phyloP scores from a whole-genome alignment of 1,140 invertebrate species.

The Alviniconcha marisindica region DNA sequence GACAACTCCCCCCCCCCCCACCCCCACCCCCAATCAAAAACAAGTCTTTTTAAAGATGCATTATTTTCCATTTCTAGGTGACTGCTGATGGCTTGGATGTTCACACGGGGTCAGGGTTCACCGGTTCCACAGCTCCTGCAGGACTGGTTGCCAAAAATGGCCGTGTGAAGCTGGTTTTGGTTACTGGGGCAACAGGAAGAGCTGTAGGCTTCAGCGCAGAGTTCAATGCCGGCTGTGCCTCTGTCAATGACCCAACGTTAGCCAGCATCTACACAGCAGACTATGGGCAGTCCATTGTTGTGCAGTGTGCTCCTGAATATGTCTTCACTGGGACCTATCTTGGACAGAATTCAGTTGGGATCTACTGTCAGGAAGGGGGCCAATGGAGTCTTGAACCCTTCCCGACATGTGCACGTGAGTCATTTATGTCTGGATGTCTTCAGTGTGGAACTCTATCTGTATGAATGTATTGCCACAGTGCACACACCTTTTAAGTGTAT shows the following conservation, averaged over 20 bases:
- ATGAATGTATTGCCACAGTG: no score
- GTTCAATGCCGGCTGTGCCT: slow-evolving; percentile 45
- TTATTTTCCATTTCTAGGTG: not conserved
- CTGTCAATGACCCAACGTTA: slow-evolving; percentile 33
- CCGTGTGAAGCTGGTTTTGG: slow-evolving; percentile 32
- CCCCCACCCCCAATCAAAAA: no score
- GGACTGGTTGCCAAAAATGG: slow-evolving; percentile 29
- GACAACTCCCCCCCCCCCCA: no score
- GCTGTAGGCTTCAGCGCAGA: slow-evolving; percentile 45
- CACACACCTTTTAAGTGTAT: no score
- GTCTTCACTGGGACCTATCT: slow-evolving; percentile 30
- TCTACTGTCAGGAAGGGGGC: slow-evolving; percentile 46
- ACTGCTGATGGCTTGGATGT: slow-evolving; percentile 29
- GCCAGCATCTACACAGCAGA: not conserved
- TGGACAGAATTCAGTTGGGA: slow-evolving; percentile 20
- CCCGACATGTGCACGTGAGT: slow-evolving; percentile 52
- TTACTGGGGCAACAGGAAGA: slow-evolving; percentile 43
- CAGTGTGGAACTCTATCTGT: no score
- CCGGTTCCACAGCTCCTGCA: slow-evolving; percentile 35
- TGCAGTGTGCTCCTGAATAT: slow-evolving; percentile 44
- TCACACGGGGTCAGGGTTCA: slow-evolving; percentile 49
- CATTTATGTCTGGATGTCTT: no score
- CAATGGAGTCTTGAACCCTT: slow-evolving; percentile 38
- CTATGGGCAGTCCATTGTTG: slow-evolving; percentile 18
- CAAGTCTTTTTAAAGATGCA: no score